Base-by-base conservation (phyloP, 2,113 vertebrate genomes). In the Suncus etruscus region DNA sequence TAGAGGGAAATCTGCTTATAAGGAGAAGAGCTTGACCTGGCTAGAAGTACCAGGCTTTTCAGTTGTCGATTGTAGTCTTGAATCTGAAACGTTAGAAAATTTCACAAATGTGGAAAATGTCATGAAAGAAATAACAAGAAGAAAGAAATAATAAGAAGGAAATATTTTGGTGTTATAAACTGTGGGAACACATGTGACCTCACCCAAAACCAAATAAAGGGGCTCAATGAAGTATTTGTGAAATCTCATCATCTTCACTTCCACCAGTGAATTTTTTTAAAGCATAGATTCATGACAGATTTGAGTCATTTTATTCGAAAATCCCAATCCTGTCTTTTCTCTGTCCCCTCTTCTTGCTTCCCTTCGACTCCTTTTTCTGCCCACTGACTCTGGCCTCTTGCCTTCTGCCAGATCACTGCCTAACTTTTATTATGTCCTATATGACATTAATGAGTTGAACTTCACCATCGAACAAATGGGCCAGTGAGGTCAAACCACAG, bases 191-290 rank as follows among this genome's bases (percentile, higher is more conserved):
- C n/a, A 11, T 24, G 6, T 78, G 7, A 45, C 18, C 68, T 69
- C 32, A 12, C 2, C 31, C 5, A 11, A 14, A 11, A 3, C 61
- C n/a, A 32, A 45, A 24, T 1, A 2, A 7, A 27, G 22, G 1
- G 16, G 3, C 2, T 9, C 48, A 5, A 11, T 39, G 2, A 18
- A 72, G n/a, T 15, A 72, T n/a, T n/a, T n/a, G n/a, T n/a, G n/a
- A 8, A 5, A 29, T 10, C 47, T 0, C 11, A 6, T 70, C 9
- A 29, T 54, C 39, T 74, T n/a, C 39, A 50, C 61, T 32, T 6
- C 45, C 47, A 20, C 51, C 11, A 31, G 31, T 63, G 6, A 7
- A 58, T 70, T 45, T 69, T 54, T 66, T n/a, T 1, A 74, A 25
- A 65, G 14, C 27, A 11, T 50, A 45, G 39, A 65, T 50, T 90